Evolutionary conservation across 2,113 vertebrate genomes (phyloP), one percentile per base, ranked within the genome.

Genomic region (Acrocephalus kingi): DNA sequence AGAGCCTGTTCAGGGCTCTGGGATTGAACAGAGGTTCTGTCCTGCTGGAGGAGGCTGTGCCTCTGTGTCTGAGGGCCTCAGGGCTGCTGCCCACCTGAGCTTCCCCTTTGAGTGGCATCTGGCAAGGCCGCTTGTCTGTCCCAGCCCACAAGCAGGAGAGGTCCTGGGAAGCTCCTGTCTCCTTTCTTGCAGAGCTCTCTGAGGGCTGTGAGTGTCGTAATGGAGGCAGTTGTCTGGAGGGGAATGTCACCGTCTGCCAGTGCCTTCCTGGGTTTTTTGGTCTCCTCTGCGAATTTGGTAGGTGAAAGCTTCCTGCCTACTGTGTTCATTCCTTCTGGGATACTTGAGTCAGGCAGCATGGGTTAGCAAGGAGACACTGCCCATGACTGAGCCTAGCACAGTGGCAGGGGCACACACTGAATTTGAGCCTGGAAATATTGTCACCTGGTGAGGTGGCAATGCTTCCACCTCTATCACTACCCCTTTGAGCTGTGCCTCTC

Each of bases 281-380:
- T 79, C 97, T 98, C 72, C 98, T 98, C 93, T 99, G 99, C 97
- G 99, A 99, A 98, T 98, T 99, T 2, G 99, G 99, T 99, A 98
- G 73, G 98, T 97, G 67, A 81, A 63, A 24, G n/a, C 62, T 80
- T 63, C 52, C 78, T 3, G 2, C 15, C 31, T 3, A 0, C 30
- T 69, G 7, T 31, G 22, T 67, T 67, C 39, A 7, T 28, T 73
- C 33, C n/a, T 13, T 69, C 63, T 0, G 0, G 25, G 43, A 37
- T 64, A 21, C 41, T 52, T 64, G 55, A 88, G 37, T 45, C 64
- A 77, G 48, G 46, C 41, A 46, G 71, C 24, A 23, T 4, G 1
- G 35, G 41, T 39, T 35, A 37, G 55, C 49, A 55, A 51, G 20
- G n/a, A 37, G 28, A 6, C 8, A 4, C 6, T 74, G 49, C 31